Base-by-base conservation (phyloP, 2,797 vertebrate species). In the Cryptoblepharus egeriae region DNA sequence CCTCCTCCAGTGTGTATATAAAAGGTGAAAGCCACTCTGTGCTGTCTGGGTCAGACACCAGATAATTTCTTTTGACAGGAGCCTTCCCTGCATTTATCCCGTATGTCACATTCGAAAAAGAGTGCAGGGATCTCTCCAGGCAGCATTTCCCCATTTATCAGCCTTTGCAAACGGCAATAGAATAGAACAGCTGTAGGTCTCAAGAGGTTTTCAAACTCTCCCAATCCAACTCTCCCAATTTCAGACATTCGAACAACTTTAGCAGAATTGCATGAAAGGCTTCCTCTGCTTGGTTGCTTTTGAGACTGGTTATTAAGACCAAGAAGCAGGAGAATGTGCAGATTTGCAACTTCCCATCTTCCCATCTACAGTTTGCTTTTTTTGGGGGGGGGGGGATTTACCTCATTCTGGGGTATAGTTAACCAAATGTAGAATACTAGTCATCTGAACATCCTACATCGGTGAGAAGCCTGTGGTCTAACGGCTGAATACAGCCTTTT, bases 131-230 rank as follows among this genome's bases (percentile, higher is more conserved):
- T 57, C 22, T 69, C 24, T 63, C 42, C 57, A 58, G 1, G 24
- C 37, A 24, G 77, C 70, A 83, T 69, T 73, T 61, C 71, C 69
- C 30, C 32, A 69, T n/a, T 67, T 67, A 39, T 73, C 20, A 39
- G 24, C 32, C 61, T 68, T 76, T 24, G 26, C 42, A 72, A 65
- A 77, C 20, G 45, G 60, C 77, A 80, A 45, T 60, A 75, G 32
- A 77, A n/a, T 30, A 65, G 63, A 78, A 65, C 42, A 37, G 49
- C 30, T 81, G 18, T 64, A 28, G 81, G 69, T 28, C 24, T 32
- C 45, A 4, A 45, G 20, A 30, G 26, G n/a, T 76, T 61, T 49
- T 52, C 15, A 11, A 45, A 74, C n/a, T n/a, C n/a, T n/a, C n/a
- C n/a, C n/a, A n/a, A 9, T 60, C n/a, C n/a, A 68, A 63, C n/a